Evolutionary conservation across 1,140 invertebrate species (phyloP).

Genomic region (Gonioctena quinquepunctata): DNA sequence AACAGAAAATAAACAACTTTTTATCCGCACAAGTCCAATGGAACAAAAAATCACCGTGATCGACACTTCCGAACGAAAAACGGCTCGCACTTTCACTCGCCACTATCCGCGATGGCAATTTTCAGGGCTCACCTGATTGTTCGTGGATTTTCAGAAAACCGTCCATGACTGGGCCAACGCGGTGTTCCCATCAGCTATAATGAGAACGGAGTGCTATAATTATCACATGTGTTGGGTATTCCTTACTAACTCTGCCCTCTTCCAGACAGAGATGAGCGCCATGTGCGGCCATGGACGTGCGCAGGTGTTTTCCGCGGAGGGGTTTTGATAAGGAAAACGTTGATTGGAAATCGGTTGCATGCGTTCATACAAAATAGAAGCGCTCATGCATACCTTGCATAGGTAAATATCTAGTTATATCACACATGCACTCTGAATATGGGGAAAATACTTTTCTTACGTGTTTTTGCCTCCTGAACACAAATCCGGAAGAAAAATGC

Average conservation of each 20-base stretch:
- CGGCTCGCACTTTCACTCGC: background rate
- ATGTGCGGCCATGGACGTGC: background rate
- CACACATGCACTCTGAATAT: too few species aligned
- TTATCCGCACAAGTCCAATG: background rate
- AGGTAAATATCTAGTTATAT: too few species aligned
- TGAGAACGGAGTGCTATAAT: conserved; percentile 8
- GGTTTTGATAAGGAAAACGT: too few species aligned
- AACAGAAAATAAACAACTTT: conserved; percentile 5
- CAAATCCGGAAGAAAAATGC: too few species aligned
- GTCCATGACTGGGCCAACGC: background rate
- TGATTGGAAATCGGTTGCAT: too few species aligned
- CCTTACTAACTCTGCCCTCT: conserved; percentile 3
- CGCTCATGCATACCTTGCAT: too few species aligned
- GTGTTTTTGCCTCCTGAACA: too few species aligned
- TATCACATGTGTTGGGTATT: conserved; percentile 15
- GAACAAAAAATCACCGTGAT: background rate
- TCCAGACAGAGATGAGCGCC: conserved; percentile 6
- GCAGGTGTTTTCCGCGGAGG: background rate
- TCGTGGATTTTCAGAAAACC: background rate
- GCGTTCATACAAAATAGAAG: too few species aligned
- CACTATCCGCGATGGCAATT: background rate
- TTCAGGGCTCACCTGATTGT: background rate
- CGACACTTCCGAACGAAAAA: background rate
- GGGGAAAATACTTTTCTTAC: too few species aligned
- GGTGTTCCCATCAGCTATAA: background rate